These are phyloP conservation scores for Pedionomus torquatus DNA, from an alignment of 2,113 vertebrate species.

Conservation along the genomic window DNA sequence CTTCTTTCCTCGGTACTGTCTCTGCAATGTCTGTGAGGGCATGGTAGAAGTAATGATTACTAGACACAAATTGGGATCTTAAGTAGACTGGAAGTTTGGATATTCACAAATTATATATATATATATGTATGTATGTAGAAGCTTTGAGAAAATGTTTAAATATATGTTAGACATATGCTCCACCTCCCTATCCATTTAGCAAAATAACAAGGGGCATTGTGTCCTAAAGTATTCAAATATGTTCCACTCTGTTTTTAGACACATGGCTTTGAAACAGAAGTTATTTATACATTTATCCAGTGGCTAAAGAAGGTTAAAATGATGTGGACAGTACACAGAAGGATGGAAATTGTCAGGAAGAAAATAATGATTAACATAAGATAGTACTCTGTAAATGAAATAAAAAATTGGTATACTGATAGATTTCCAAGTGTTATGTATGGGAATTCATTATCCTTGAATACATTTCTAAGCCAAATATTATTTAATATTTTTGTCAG, in stretches of 20 bases:
- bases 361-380: neutral
- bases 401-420: neutral
- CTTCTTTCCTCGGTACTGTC: neutral
- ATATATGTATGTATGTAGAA: no score
- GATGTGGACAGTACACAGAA: neutral
- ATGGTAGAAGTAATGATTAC: neutral
- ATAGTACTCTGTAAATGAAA: neutral
- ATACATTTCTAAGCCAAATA: neutral
- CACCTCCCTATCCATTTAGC: neutral
- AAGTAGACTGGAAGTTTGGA: neutral
- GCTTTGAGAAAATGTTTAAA: neutral
- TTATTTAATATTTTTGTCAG: neutral
- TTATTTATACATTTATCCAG: constrained; percentile 15
- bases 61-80: neutral
- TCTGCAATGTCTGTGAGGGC: neutral
- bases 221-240: neutral
- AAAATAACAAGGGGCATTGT: neutral
- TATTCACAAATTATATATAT: neutral
- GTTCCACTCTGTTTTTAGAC: neutral
- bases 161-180: neutral
- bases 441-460: neutral
- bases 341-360: neutral
- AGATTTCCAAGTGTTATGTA: neutral
- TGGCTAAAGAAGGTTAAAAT: constrained; percentile 8
- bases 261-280: neutral